Evolutionary conservation across 1,140 invertebrate species (phyloP), one percentile per base, ranked within the genome.

Genomic region (Protaetia brevitarsis): DNA sequence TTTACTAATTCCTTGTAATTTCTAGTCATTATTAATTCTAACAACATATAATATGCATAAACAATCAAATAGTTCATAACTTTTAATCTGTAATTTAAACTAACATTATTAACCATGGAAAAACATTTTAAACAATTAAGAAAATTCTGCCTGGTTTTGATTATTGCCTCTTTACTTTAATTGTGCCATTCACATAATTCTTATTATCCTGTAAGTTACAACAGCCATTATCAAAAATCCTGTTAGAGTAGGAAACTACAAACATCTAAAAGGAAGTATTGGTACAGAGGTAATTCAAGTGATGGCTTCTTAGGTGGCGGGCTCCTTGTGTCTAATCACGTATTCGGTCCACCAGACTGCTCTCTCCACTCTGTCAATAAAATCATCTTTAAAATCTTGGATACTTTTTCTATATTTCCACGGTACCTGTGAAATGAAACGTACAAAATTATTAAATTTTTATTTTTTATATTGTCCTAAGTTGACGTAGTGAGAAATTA

Each of bases 271-370:
- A 65, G 16, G 13, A 59, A 36, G 28, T 65, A 65, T 21, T 65
- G 64, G 59, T 65, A 59, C 3, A 16, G 0, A 2, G 64, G 64
- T 31, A 65, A 65, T 65, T 56, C 4, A 37, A 11, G n/a, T 21
- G 10, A n/a, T 51, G 34, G 19, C 57, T 65, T 65, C 57, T 57
- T 30, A 65, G 34, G 19, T 65, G 57, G 4, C 13, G 19, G 3
- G 64, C 56, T 65, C 64, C 64, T 65, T 58, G n/a, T 65, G 64
- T 37, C 64, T 31, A 26, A 65, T 59, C 5, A 65, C 64, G 21
- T 65, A 65, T 36, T 65, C 64, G 6, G 23, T 58, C 51, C 57
- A 65, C 64, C 64, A 65, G 27, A 65, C 64, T 19, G 57, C 57
- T 31, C 45, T 36, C 11, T 65, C 64, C 6, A 65, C 26, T 6